A percentile compares a stretch with the other conserved stretches of the same genome.
Evolutionary conservation across 2,113 vertebrate genomes (phyloP).

Genomic region (Halcyon senegalensis): DNA sequence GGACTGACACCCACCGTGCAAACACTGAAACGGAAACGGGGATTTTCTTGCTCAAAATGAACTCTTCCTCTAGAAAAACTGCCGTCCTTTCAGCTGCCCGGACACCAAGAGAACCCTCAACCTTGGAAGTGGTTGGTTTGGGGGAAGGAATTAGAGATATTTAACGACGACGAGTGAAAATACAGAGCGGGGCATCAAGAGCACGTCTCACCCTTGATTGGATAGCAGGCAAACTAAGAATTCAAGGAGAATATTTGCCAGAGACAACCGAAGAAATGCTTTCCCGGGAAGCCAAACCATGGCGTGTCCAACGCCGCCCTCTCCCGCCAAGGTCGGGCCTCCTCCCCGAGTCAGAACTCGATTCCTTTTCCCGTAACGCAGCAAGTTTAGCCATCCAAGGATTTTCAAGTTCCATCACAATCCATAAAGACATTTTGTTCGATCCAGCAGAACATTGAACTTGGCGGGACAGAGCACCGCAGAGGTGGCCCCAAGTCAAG

Average conservation of each 20-base stretch:
- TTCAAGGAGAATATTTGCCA: not conserved
- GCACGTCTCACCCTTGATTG: not conserved
- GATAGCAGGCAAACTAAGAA: not conserved
- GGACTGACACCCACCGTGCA: fast-evolving
- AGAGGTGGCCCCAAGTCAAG: constrained; percentile 11
- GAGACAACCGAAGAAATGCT: not conserved
- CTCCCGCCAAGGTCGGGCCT: not conserved
- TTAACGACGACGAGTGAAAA: not conserved
- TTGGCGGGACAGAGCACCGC: constrained; percentile 27
- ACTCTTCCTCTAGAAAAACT: not conserved
- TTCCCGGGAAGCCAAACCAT: not conserved
- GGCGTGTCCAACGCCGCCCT: not conserved
- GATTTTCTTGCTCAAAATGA: not conserved
- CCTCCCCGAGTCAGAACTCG: not conserved
- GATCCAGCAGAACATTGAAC: constrained; percentile 40
- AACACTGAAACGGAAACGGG: not conserved
- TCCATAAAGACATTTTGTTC: constrained; percentile 39
- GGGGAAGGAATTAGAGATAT: not conserved
- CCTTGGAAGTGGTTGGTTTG: not conserved
- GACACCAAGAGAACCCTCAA: not conserved
- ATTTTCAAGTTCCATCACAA: constrained; percentile 20
- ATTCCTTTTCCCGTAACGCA: constrained; percentile 25
- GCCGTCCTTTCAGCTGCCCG: not conserved
- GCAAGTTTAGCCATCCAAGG: not conserved
- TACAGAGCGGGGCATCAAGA: not conserved